A percentile compares a stretch with the other conserved stretches of the same genome.
Evolutionary conservation across 2,888 invertebrate genomes (phyloP).

Genomic region (Panorpa germanica): DNA sequence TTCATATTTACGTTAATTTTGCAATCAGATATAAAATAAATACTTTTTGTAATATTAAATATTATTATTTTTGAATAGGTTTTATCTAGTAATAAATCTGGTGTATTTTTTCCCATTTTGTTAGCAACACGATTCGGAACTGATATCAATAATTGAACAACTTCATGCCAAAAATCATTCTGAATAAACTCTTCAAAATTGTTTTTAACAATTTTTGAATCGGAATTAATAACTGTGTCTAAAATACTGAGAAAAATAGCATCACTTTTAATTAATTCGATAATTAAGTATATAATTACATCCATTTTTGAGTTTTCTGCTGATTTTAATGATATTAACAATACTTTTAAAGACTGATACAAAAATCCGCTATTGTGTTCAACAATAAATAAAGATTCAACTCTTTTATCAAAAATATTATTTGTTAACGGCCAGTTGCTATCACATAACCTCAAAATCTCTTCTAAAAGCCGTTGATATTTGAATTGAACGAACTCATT

Average conservation of each 20-base stretch:
- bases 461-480: slow-evolving; percentile 31
- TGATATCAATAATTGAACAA: slow-evolving; percentile 40
- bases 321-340: slow-evolving; percentile 29
- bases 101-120: slow-evolving; percentile 31
- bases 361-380: slow-evolving; percentile 31
- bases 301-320: slow-evolving; percentile 19
- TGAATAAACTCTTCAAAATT: slow-evolving; percentile 13
- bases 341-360: slow-evolving; percentile 26
- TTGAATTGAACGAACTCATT: slow-evolving; percentile 23
- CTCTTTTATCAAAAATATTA: slow-evolving; percentile 23
- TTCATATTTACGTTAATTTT: slow-evolving; percentile 22
- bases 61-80: slow-evolving; percentile 36
- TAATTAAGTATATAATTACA: slow-evolving; percentile 25
- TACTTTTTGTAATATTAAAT: slow-evolving; percentile 35
- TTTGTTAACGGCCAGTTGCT: slow-evolving; percentile 33
- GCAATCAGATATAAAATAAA: slow-evolving; percentile 37
- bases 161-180: slow-evolving; percentile 26
- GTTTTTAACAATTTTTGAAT: slow-evolving; percentile 14
- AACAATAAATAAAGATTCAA: slow-evolving; percentile 28
- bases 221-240: slow-evolving; percentile 18
- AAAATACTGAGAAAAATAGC: slow-evolving; percentile 31
- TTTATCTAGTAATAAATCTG: slow-evolving; percentile 34
- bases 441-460: slow-evolving; percentile 28
- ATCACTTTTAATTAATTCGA: slow-evolving; percentile 33
- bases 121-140: slow-evolving; percentile 56